Evolutionary conservation across 2,113 vertebrate genomes (phyloP), one percentile per base, ranked within the genome.

Genomic region (Chionis minor): DNA sequence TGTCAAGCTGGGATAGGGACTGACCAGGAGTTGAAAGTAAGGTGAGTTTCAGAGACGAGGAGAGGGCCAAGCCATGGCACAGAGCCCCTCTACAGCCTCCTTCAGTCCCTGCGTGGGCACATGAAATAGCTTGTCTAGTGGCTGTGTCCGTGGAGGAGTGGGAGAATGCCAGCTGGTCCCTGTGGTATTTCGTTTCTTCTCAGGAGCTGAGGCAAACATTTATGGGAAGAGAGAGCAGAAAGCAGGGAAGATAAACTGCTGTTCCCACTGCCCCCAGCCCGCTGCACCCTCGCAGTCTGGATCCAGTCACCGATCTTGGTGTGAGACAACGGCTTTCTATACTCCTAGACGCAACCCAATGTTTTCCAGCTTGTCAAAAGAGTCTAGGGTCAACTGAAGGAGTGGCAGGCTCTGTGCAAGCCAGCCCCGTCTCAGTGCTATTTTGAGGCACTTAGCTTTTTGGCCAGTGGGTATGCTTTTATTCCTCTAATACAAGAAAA

Each of bases 101-200:
- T 17, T 79, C 84, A 70, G 58, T 75, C 81, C 69, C 32, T 59
- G 66, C 1, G 23, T 94, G 62, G 83, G 88, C 42, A 18, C 13
- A 15, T 22, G 32, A 23, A 84, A 87, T 75, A 56, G 17, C 61
- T 81, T 96, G n/a, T 70, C 84, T 88, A 7, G 77, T 82, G 81
- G 27, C 54, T 93, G 69, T 92, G 90, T 74, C 88, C 81, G 0
- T 42, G 80, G 56, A 88, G 69, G 93, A 94, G 88, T 78, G 87
- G 67, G 83, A 96, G 85, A 94, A 92, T 90, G 63, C 90, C 89
- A 96, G 93, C 94, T 94, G 84, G 70, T 95, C 91, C n/a, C 74
- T 51, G 44, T 8, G 9, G 49, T 72, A 78, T 87, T 96, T 91
- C 30, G 55, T 81, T 82, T 95, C 70, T 88, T 69, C 72, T 65